Base-by-base conservation (phyloP, 2,888 invertebrate genomes). In the Lissonota sp. region DNA sequence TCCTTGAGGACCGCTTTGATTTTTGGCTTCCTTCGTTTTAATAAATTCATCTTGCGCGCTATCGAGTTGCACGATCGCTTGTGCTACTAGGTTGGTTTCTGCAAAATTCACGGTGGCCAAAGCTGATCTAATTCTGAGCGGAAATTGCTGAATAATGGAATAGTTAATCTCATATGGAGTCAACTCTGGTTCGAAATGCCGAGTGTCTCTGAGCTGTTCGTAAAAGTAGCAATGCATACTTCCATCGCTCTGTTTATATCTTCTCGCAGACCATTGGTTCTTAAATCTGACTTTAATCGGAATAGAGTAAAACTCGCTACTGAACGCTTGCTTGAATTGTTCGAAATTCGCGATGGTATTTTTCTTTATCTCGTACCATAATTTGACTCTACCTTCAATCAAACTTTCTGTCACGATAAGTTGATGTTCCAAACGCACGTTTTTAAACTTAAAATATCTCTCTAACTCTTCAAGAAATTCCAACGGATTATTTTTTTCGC, bases 231-330 rank as follows among this genome's bases (percentile, higher is more conserved):
- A 46, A 8, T 73, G 79, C 14, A 79, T 51, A 1, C 39, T 51
- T 1, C 79, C 79, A 5, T 73, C 73, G 39, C 39, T 71, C 0
- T 37, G 3, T 42, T 67, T 67, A n/a, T 69, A 79, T n/a, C 62
- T 16, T 4, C 73, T 40, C 10, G 42, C 39, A 4, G 58, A 5
- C 75, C 82, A 82, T 16, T 37, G 10, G 26, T 44, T 58, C 58
- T 82, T 79, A 6, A 75, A 70, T 42, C 66, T 44, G 3, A 79
- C 62, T 12, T 53, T 55, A 6, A 78, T 58, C 6, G 80, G 77
- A 1, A 83, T 71, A 4, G 80, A 78, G 58, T 80, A 80, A 75
- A 83, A 83, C 57, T 80, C 67, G 5, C 55, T 44, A 1, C 26
- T 12, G 37, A 80, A 83, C 8, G 60, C 46, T 7, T 6, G 8